Evolutionary conservation across 2,113 vertebrate species (phyloP), one percentile per base, ranked within the genome.

Genomic region (Apus apus): DNA sequence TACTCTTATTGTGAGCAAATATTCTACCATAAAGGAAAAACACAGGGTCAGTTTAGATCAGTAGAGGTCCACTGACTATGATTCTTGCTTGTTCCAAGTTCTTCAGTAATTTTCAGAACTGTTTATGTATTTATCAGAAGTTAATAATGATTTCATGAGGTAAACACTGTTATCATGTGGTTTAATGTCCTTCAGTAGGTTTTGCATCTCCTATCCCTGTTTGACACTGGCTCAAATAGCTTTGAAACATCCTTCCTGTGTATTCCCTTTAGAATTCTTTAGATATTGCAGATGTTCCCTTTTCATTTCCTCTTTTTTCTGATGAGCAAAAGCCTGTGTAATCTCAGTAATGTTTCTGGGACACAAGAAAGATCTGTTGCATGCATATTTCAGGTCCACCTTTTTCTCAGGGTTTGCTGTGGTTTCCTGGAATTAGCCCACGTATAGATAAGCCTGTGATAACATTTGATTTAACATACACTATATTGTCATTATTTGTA

Each of bases 261-360:
- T 95, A 91, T 89, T 97, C 89, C 88, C 74, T 40, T 56, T 53
- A 82, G 80, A 94, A 92, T 36, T 79, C 78, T 81, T 89, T 40
- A 70, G 94, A 77, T 18, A 12, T 25, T 64, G 74, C 89, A 96
- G 93, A 97, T 92, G 60, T 96, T 96, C 96, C 38, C 43, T 76
- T 89, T 86, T 76, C 46, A 76, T 84, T 96, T 96, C 90, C 79
- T 94, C 19, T 78, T 40, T 91, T 91, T 82, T 66, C 58, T 0
- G 1, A 65, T 84, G 75, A 81, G 53, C 81, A 79, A n/a, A 93
- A 90, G 26, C 12, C 36, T 74, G 46, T 85, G 36, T 74, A 89
- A 88, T 70, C 75, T 79, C 30, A 58, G 30, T 82, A 38, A 75
- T 64, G 4, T 74, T 57, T 95, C 90, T 94, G 53, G 53, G 79